Conservation (phyloP, 2,113 vertebrate species). For the Mustela lutreola region DNA sequence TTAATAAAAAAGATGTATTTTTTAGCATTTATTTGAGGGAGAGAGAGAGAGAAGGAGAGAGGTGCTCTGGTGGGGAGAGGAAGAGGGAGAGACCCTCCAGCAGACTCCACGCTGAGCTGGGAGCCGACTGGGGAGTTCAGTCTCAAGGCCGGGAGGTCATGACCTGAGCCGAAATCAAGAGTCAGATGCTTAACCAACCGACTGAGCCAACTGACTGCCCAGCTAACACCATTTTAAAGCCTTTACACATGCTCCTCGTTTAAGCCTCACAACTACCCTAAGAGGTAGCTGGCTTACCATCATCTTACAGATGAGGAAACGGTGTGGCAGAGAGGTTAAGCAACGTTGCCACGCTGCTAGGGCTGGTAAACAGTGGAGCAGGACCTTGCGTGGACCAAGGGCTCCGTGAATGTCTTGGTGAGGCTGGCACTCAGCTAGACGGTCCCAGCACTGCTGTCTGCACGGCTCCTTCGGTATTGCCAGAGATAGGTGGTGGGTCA, state of each 20-base stretch:
- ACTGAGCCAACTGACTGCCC: not conserved
- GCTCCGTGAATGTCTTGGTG: not conserved
- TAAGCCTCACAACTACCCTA: not conserved
- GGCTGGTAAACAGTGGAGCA: not conserved
- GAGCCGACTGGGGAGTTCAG: not conserved
- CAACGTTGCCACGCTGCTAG: not conserved
- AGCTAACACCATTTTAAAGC: not conserved
- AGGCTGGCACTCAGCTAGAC: not conserved
- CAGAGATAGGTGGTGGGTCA: not conserved
- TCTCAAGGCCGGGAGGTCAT: not conserved
- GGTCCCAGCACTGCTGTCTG: not conserved
- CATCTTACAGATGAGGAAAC: constrained; percentile 35
- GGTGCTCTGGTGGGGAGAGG: not conserved
- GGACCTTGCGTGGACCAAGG: not conserved
- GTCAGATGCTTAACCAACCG: not conserved
- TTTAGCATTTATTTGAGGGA: not conserved
- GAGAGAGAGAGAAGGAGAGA: not conserved
- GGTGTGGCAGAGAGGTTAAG: not conserved
- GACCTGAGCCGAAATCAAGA: not conserved
- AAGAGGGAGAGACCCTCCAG: not conserved
- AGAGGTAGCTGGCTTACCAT: not conserved
- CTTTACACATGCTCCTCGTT: not conserved
- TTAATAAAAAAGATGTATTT: not conserved
- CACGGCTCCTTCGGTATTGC: not conserved
- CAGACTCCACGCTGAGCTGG: not conserved